Base-by-base conservation (phyloP, 2,888 invertebrate species). In the Ochropleura leucogaster region DNA sequence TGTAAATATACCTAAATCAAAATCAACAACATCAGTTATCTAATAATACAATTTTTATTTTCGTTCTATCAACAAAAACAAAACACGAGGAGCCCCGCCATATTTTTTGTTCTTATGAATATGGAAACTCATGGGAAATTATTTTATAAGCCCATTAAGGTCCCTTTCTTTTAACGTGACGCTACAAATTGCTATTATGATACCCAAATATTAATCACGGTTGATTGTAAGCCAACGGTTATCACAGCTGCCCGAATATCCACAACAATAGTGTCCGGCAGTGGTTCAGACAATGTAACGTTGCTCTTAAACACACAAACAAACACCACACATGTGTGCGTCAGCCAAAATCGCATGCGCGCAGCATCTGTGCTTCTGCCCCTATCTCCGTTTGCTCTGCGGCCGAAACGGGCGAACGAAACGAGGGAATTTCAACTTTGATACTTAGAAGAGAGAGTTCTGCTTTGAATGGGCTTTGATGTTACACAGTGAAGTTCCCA, bases 281-380 rank as follows among this genome's bases (percentile, higher is more conserved):
- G 87, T 88, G 89, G 89, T 89, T 93, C 91, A 91, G 94, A 94
- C 94, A 95, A 94, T 94, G 93, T 92, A 91, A 86, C 89, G 85
- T 86, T 87, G 83, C 85, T 88, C 83, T 88, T 88, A 86, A 89
- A 92, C 91, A 86, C 85, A 90, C 87, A 89, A 89, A 68, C 30
- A 70, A 79, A 77, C 83, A 86, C 86, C 78, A 85, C 76, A 81
- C 76, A 77, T 80, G 82, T 80, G 90, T 89, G 92, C 87, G 88
- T 72, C 79, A 68, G 77, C 78, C 82, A 60, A 91, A 91, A 91
- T 89, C 96, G 96, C 96, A 96, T 96, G 96, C 96, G 96, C 95
- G 91, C 95, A 95, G 95, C 96, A 95, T 96, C 96, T 95, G 94
- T 94, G 93, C 92, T 90, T 92, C 92, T 92, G 92, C 93, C 94